Conservation (phyloP, 2,888 invertebrate species). For the Parnassius orleans region DNA sequence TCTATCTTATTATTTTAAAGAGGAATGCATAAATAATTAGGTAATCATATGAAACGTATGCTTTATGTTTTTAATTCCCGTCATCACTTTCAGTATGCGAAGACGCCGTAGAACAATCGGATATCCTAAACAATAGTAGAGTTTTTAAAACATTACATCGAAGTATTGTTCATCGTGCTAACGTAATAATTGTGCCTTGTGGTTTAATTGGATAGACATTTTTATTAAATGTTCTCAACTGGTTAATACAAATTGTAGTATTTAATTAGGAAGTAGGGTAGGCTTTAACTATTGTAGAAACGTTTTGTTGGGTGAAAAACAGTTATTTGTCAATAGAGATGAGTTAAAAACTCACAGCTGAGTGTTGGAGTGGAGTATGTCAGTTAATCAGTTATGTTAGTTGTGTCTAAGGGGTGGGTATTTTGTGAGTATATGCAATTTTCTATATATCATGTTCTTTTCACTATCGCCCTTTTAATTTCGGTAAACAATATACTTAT, state of each 20-base stretch:
- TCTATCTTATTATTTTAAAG: too few relatives aligned
- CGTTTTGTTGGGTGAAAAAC: too few relatives aligned
- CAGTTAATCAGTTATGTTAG: too few relatives aligned
- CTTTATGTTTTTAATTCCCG: conserved; percentile 18
- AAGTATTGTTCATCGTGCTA: background rate
- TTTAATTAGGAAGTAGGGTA: too few relatives aligned
- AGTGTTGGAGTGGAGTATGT: background rate
- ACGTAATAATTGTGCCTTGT: conserved; percentile 1
- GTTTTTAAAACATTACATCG: conserved; percentile 24
- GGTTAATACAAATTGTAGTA: too few relatives aligned
- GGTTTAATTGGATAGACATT: too few relatives aligned
- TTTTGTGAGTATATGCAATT: conserved; percentile 4
- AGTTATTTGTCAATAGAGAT: too few relatives aligned
- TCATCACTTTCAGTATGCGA: conserved; percentile 12
- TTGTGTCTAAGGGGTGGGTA: background rate
- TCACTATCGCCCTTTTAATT: too few relatives aligned
- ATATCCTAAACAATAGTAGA: conserved; percentile 19
- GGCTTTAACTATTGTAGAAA: too few relatives aligned
- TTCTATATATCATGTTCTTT: background rate
- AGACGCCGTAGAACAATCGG: conserved; percentile 16
- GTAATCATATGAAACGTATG: background rate
- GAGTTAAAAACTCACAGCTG: background rate
- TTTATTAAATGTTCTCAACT: too few relatives aligned
- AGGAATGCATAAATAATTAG: too few relatives aligned
- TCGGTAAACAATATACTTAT: too few relatives aligned